Evolutionary conservation across 1,140 invertebrate species (phyloP), one percentile per base, ranked within the genome.

Genomic region (Scylla paramamosain): DNA sequence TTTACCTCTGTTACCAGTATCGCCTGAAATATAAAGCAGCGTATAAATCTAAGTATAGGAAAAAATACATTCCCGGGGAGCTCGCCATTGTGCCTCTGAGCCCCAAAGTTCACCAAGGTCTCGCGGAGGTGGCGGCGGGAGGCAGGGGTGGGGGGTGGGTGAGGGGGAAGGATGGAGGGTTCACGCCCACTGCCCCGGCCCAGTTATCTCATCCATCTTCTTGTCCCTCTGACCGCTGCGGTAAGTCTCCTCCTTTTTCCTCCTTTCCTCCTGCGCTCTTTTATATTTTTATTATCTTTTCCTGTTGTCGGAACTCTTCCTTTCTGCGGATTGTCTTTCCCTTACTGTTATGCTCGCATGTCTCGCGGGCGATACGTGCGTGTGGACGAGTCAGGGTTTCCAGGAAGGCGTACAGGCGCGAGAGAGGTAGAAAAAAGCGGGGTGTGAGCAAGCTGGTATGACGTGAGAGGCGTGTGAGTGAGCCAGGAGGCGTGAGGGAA

Each of bases 221-320:
- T 90, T 90, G 48, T 90, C 88, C 48, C 88, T 90, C 88, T 28
- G 67, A 77, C 67, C 67, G 67, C 67, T 77, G 67, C 25, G 67
- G 67, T 77, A 77, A 25, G 67, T 77, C 67, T 6, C 25, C 67
- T 77, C n/a, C 67, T 77, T 77, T 77, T 77, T 77, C 67, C 67
- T 77, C 67, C 67, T 77, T 25, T 25, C 39, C 39, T 39, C 39
- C 39, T 39, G 39, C 6, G 39, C 39, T 39, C 39, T 25, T 77
- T 77, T 77, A 7, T 77, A n/a, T 77, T 77, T n/a, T n/a, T 77
- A 20, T n/a, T n/a, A 7, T n/a, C 25, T 77, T 77, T n/a, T 77
- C 67, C 25, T 77, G 12, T n/a, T 77, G 6, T 25, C 2, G 1
- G n/a, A 25, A 77, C 67, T 77, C 25, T 77, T n/a, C 67, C 67